Percentiles rank a stretch among this genome's conserved stretches.
These are phyloP conservation scores for Acrossocheilus fasciatus DNA, from an alignment of 2,797 vertebrate genomes.

Conservation along the genomic window DNA sequence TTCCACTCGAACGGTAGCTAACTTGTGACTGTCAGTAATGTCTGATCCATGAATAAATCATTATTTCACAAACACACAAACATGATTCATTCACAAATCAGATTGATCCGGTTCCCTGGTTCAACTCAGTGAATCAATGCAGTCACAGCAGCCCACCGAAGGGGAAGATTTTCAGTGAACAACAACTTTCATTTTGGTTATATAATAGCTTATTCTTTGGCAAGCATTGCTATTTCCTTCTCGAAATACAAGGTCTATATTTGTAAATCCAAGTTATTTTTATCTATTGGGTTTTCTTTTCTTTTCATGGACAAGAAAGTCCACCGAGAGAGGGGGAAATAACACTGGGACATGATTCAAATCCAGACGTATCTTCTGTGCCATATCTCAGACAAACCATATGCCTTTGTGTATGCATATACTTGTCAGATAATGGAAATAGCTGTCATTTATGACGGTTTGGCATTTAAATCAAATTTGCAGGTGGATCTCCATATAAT, in stretches of 20 bases:
- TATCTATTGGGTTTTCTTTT: background rate
- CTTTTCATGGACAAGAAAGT: background rate
- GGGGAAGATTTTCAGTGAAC: background rate
- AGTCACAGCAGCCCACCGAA: background rate
- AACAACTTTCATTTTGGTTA: background rate
- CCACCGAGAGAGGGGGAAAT: fast-evolving
- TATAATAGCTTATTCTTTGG: background rate
- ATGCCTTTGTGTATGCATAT: constrained; percentile 4
- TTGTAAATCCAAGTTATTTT: background rate
- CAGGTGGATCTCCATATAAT: constrained; percentile 18
- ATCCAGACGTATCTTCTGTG: background rate
- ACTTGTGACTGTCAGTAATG: background rate
- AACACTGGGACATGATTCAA: background rate
- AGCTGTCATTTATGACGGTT: constrained; percentile 15
- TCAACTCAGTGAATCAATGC: background rate
- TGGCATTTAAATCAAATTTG: constrained; percentile 47
- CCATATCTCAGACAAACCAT: background rate
- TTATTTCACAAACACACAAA: background rate
- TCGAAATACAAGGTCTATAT: background rate
- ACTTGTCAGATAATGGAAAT: constrained; percentile 2
- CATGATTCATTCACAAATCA: background rate
- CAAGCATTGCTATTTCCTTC: background rate
- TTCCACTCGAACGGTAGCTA: background rate
- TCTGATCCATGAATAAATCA: background rate
- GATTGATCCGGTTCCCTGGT: background rate